Percentiles rank a stretch among this genome's conserved stretches.
Evolutionary conservation across 2,888 invertebrate species (phyloP).

Genomic region (Amaurobius ferox): DNA sequence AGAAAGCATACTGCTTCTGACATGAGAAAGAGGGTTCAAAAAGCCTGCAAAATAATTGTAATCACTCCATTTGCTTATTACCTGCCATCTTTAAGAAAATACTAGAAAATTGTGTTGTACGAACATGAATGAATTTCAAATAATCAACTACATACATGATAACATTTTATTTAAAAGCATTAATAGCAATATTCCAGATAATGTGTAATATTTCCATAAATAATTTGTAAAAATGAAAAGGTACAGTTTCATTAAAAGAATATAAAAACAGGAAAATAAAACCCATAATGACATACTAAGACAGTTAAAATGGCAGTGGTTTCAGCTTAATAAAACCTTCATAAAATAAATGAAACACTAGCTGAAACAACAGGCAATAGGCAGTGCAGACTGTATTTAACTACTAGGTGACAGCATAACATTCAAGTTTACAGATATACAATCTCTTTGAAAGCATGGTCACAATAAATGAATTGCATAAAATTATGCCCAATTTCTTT

Average conservation of each 20-base stretch:
- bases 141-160: neutral
- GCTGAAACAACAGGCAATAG: conserved; percentile 42
- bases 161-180: conserved; percentile 62
- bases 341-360: conserved; percentile 27
- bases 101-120: too few relatives aligned
- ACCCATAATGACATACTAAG: conserved; percentile 28
- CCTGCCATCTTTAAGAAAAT: too few relatives aligned
- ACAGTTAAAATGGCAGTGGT: conserved; percentile 62
- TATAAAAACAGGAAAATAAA: conserved; percentile 53
- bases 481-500: too few relatives aligned
- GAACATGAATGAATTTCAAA: neutral
- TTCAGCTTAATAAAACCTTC: conserved; percentile 43
- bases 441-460: neutral
- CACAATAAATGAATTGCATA: neutral
- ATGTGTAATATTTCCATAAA: conserved; percentile 35
- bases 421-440: neutral
- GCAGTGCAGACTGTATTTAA: conserved; percentile 19
- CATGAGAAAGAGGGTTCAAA: too few relatives aligned
- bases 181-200: conserved; percentile 30
- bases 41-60: too few relatives aligned
- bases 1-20: too few relatives aligned
- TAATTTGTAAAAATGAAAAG: conserved; percentile 29
- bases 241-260: conserved; percentile 41
- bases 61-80: too few relatives aligned
- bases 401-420: conserved; percentile 17